phyloP scores from a whole-genome alignment of 1,140 invertebrate species.

The Drosophila carrolli region DNA sequence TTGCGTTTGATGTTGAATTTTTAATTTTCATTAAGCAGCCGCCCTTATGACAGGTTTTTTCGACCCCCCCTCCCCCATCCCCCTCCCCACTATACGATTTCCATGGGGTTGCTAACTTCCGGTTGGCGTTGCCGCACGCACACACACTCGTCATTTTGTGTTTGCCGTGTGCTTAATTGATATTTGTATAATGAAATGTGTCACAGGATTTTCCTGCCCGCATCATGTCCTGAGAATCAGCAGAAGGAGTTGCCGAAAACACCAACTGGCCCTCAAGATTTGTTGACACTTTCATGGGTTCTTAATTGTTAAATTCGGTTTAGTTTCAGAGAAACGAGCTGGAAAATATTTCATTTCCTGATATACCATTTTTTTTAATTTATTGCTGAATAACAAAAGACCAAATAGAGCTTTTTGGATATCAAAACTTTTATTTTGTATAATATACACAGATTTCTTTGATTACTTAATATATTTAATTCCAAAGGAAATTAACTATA shows the following conservation, averaged over 20 bases:
- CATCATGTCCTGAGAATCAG: constrained; percentile 56
- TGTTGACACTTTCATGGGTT: constrained; percentile 23
- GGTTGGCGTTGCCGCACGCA: constrained; percentile 27
- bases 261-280: constrained; percentile 12
- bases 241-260: constrained; percentile 29
- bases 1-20: constrained; percentile 81
- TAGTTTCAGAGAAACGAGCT: neutral
- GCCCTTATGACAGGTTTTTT: constrained; percentile 51
- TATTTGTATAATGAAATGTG: constrained; percentile 82
- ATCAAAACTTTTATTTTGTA: too few species aligned
- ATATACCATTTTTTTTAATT: neutral
- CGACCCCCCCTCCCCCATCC: too few species aligned
- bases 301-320: constrained; percentile 24
- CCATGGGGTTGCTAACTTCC: constrained; percentile 37
- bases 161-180: constrained; percentile 78
- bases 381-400: too few species aligned
- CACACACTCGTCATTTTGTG: constrained; percentile 57
- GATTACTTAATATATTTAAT: too few species aligned
- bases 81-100: too few species aligned
- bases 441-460: too few species aligned
- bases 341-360: neutral
- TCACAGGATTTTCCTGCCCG: constrained; percentile 71
- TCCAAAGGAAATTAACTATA: too few species aligned
- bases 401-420: too few species aligned
- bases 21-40: constrained; percentile 79